Evolutionary conservation across 2,113 vertebrate species (phyloP).

Genomic region (Urocitellus parryii): DNA sequence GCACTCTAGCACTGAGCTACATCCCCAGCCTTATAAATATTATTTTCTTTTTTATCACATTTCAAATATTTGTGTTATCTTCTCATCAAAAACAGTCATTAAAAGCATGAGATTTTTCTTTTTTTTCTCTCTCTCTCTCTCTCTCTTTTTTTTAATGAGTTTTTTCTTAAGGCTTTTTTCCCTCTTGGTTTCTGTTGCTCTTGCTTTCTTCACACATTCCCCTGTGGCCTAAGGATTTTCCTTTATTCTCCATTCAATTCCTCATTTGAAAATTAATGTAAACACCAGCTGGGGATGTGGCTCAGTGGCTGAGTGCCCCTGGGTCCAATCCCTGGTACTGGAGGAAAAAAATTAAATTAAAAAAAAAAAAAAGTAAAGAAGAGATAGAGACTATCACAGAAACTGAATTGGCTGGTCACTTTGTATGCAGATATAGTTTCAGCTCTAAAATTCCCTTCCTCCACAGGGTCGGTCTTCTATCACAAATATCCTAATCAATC

Average conservation of each 20-base stretch:
- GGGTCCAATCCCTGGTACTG: too few species aligned
- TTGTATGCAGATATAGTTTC: neutral
- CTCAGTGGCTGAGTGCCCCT: too few species aligned
- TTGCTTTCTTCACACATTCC: constrained; percentile 5
- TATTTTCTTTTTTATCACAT: neutral
- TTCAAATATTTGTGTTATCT: constrained; percentile 2
- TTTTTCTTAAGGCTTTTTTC: neutral
- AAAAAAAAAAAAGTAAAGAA: too few species aligned
- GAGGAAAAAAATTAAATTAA: too few species aligned
- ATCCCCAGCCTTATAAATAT: too few species aligned
- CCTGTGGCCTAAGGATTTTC: neutral
- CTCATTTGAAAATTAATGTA: constrained; percentile 55
- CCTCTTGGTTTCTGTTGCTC: neutral
- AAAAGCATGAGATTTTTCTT: neutral
- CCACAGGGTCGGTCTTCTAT: neutral
- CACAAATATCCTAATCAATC: neutral
- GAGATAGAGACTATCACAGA: neutral
- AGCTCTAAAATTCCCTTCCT: constrained; percentile 37
- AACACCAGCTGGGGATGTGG: neutral
- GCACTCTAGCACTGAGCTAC: too few species aligned
- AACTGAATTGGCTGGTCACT: neutral
- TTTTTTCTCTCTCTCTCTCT: too few species aligned
- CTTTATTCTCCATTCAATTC: neutral
- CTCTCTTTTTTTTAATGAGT: neutral
- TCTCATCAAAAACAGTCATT: constrained; percentile 17